Evolutionary conservation across 2,113 vertebrate species (phyloP), one percentile per base, ranked within the genome.

Genomic region (Isichthys henryi): DNA sequence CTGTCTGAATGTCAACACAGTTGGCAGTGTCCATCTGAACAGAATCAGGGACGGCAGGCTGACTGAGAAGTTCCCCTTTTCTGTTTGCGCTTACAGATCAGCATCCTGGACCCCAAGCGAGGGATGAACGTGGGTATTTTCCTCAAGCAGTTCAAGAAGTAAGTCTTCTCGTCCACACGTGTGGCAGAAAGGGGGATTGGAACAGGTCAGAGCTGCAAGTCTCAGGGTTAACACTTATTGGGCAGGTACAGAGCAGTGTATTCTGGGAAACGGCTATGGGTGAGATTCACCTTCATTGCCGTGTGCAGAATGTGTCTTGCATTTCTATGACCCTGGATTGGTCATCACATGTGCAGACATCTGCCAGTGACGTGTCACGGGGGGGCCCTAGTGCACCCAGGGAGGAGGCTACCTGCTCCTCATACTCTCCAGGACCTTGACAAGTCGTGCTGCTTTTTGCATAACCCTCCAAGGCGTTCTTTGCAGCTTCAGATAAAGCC

Each of bases 141-240:
- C 94, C 97, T 99, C 91, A 99, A 98, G 92, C 98, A 99, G 91
- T 99, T 99, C 93, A 99, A 99, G 95, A 99, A 96, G 98, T 99
- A 97, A 97, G 98, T 94, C 2, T 19, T 35, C 46, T 80, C 27
- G 2, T 15, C 2, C 11, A 86, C 46, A 86, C 46, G 27, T 53
- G 19, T 48, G 45, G 8, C 39, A n/a, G 82, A 2, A n/a, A 84
- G 45, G 19, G 43, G 80, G 23, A 46, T 9, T 39, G 31, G 35
- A 11, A 5, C 80, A 23, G 43, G 3, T 23, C 80, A 83, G 80
- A 23, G 39, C 80, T 48, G 31, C 62, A 27, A 10, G 8, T 27
- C 9, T 66, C 8, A 66, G 3, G 62, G n/a, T 66, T n/a, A 27
- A 27, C n/a, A 66, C 3, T 66, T 9, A 2, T 11, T 66, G 62